Evolutionary conservation across 2,888 invertebrate species (phyloP).

Genomic region (Hoplodrina ambigua): DNA sequence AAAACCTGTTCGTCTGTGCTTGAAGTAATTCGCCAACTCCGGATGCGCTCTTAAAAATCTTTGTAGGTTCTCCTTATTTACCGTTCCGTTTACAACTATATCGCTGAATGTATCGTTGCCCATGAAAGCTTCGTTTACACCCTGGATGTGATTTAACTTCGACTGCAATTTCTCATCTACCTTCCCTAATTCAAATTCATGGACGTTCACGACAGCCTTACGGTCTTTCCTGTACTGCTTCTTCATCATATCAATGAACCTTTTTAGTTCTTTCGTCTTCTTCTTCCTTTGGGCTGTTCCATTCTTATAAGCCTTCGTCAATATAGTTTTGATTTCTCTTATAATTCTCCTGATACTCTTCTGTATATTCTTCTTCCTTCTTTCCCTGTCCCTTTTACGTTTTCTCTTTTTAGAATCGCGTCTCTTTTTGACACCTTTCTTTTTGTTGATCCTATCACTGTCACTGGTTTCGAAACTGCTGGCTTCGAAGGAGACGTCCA

Average conservation of each 20-base stretch:
- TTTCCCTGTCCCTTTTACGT: conserved; percentile 57
- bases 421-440: conserved; percentile 46
- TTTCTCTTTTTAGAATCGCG: conserved; percentile 28
- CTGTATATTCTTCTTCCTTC: conserved; percentile 75
- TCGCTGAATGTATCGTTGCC: conserved; percentile 78
- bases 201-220: conserved; percentile 75
- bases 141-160: conserved; percentile 71
- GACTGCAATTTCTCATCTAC: conserved; percentile 72
- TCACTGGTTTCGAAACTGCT: conserved; percentile 76
- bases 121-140: conserved; percentile 74
- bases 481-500: conserved; percentile 80
- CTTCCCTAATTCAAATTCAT: conserved; percentile 73
- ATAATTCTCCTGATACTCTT: conserved; percentile 76
- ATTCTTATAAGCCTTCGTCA: conserved; percentile 76
- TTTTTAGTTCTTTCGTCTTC: conserved; percentile 81
- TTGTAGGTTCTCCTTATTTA: conserved; percentile 68
- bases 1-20: conserved; percentile 48
- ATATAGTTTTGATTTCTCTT: conserved; percentile 75
- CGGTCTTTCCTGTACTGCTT: conserved; percentile 79
- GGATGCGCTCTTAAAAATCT: conserved; percentile 78
- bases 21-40: conserved; percentile 63
- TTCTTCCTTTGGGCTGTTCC: conserved; percentile 74
- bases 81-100: conserved; percentile 76
- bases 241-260: conserved; percentile 79
- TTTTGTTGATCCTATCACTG: conserved; percentile 57